Percentiles rank a stretch among this genome's conserved stretches.
Conservation (phyloP, 1,140 invertebrate genomes). For the Heterodera carotae region DNA sequence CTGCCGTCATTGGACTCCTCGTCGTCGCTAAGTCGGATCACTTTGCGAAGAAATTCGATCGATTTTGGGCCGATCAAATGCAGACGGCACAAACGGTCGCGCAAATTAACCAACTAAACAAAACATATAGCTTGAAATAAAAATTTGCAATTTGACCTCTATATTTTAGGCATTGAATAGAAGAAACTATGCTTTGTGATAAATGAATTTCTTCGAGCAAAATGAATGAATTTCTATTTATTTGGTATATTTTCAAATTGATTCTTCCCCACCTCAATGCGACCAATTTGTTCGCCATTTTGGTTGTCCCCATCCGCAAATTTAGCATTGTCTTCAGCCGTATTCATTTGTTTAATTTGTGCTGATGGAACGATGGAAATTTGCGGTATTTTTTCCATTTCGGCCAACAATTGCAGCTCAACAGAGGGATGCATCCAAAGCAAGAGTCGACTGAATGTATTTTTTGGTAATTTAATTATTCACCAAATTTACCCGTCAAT, state of each 20-base stretch:
- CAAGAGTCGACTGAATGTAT: constrained; percentile 9
- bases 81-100: constrained; percentile 26
- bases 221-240: neutral
- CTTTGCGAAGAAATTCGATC: constrained; percentile 11
- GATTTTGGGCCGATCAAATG: constrained; percentile 33
- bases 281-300: neutral
- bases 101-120: constrained; percentile 31
- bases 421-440: constrained; percentile 37
- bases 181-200: too few relatives aligned
- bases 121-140: neutral
- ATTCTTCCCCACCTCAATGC: neutral
- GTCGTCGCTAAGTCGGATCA: constrained; percentile 18
- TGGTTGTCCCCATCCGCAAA: too few relatives aligned
- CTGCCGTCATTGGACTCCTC: constrained; percentile 6
- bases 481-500: constrained; percentile 14
- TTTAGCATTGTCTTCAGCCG: too few relatives aligned
- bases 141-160: too few relatives aligned
- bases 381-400: neutral
- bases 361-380: constrained; percentile 14
- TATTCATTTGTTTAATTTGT: constrained; percentile 5
- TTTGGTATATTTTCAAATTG: too few relatives aligned
- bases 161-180: too few relatives aligned
- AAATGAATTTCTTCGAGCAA: neutral
- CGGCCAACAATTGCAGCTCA: constrained; percentile 5
- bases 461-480: neutral